Evolutionary conservation across 2,797 vertebrate species (phyloP).

Genomic region (Molossus alvarezi): DNA sequence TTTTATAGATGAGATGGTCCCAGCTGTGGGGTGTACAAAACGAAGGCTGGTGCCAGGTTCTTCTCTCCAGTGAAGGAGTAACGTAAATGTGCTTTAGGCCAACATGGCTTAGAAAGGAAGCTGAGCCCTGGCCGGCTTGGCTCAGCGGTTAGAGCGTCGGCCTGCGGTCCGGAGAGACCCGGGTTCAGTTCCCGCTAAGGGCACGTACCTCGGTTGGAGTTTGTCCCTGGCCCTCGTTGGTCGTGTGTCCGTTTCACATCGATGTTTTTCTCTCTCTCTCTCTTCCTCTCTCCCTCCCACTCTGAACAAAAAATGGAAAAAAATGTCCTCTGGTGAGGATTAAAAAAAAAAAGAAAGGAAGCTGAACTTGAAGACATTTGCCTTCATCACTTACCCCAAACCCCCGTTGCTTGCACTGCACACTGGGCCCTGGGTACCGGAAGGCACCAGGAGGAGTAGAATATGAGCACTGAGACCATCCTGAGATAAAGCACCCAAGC

Average conservation of each 20-base stretch:
- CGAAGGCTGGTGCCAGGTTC: neutral
- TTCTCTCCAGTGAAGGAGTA: constrained; percentile 14
- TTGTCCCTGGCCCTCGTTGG: too few relatives aligned
- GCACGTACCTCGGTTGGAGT: too few relatives aligned
- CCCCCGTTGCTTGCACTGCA: neutral
- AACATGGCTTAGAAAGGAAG: neutral
- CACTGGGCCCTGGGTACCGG: neutral
- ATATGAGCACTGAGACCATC: neutral
- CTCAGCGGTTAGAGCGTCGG: too few relatives aligned
- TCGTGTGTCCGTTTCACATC: too few relatives aligned
- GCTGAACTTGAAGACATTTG: neutral
- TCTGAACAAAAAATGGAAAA: too few relatives aligned
- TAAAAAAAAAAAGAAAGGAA: neutral
- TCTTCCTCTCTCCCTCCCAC: too few relatives aligned
- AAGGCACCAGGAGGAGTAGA: neutral
- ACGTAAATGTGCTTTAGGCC: neutral
- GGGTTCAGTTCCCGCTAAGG: too few relatives aligned
- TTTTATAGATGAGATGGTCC: neutral
- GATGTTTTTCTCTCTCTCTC: too few relatives aligned
- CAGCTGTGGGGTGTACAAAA: neutral
- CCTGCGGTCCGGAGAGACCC: too few relatives aligned
- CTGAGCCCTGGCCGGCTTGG: neutral
- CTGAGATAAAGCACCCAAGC: neutral
- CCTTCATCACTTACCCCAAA: neutral
- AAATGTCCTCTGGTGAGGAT: too few relatives aligned